Evolutionary conservation across 2,113 vertebrate species (phyloP).

Genomic region (Scomber scombrus): DNA sequence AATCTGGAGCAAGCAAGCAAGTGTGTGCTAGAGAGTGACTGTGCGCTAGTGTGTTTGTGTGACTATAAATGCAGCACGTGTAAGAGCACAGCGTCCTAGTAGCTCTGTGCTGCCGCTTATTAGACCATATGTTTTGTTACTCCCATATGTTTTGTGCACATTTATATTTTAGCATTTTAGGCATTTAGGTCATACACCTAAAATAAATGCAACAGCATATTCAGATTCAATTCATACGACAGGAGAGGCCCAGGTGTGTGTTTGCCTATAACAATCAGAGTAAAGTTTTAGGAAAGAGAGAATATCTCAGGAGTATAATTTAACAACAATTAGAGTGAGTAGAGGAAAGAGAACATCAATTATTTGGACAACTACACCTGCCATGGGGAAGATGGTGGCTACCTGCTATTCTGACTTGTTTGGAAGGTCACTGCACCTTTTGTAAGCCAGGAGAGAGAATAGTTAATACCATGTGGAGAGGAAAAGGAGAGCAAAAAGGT

Average conservation of each 20-base stretch:
- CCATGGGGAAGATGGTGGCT: no score
- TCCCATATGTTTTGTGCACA: no score
- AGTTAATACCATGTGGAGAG: constrained; percentile 6
- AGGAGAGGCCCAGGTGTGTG: background rate
- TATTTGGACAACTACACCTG: background rate
- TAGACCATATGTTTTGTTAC: no score
- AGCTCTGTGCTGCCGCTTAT: no score
- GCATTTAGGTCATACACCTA: background rate
- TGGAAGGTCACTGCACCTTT: constrained; percentile 45
- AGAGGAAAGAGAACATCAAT: background rate
- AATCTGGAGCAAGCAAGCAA: no score
- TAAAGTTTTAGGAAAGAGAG: background rate
- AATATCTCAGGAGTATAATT: background rate
- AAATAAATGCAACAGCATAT: background rate
- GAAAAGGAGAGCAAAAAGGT: constrained; percentile 42
- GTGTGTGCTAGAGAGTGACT: no score
- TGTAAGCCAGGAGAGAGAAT: constrained; percentile 19
- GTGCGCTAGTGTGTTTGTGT: no score
- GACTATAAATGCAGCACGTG: no score
- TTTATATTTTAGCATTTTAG: background rate
- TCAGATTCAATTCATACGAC: background rate
- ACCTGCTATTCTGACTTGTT: constrained; percentile 16
- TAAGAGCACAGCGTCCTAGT: no score
- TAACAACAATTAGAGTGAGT: background rate
- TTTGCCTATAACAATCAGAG: background rate